Conservation (phyloP, 2,113 vertebrate species). For the Progne subis region DNA sequence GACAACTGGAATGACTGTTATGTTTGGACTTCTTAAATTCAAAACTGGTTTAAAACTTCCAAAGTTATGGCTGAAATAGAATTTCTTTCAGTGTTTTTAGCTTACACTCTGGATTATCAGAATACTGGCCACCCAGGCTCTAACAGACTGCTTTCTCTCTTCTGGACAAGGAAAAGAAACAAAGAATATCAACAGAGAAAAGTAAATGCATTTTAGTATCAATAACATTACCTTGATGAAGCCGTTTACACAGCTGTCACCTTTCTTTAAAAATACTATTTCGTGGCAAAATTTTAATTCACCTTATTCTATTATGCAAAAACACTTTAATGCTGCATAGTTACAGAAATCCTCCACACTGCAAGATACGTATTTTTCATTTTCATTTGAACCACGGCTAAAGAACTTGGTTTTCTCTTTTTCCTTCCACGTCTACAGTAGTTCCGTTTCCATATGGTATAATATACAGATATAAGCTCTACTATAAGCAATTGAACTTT, state of each 20-base stretch:
- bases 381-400: slow-evolving; percentile 71
- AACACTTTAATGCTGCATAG: not conserved
- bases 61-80: not conserved
- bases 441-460: slow-evolving; percentile 79
- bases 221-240: not conserved
- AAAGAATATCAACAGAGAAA: not conserved
- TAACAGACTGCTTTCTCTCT: not conserved
- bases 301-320: not conserved
- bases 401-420: slow-evolving; percentile 73
- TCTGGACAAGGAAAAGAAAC: not conserved
- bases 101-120: not conserved
- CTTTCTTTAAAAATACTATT: not conserved
- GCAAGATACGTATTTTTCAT: not conserved
- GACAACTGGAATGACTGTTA: not conserved
- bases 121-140: not conserved
- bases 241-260: not conserved
- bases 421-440: slow-evolving; percentile 80
- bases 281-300: not conserved
- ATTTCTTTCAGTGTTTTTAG: not conserved
- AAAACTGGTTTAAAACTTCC: not conserved
- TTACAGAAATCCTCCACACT: not conserved
- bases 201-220: not conserved
- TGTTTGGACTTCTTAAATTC: not conserved
- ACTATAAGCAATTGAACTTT: slow-evolving; percentile 95
- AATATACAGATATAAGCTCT: slow-evolving; percentile 81